These are phyloP conservation scores for Alviniconcha strummeri DNA, from an alignment of 2,888 invertebrate genomes.

Conservation along the genomic window DNA sequence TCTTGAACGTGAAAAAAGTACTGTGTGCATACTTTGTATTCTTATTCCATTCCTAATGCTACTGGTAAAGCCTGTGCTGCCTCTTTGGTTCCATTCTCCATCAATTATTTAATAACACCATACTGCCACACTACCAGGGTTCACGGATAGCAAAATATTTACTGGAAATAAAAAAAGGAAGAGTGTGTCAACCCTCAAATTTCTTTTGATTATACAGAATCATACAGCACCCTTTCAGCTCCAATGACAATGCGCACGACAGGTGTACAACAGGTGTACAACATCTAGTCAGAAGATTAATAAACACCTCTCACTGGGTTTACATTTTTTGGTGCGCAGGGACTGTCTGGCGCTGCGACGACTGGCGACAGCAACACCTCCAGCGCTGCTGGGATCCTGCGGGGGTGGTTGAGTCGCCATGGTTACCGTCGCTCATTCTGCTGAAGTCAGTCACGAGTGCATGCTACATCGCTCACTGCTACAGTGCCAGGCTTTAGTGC, in stretches of 20 bases:
- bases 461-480: neutral
- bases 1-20: too few species aligned
- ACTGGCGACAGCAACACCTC: slow-evolving; percentile 34
- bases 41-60: too few species aligned
- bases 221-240: too few species aligned
- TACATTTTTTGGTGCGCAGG: slow-evolving; percentile 51
- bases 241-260: neutral
- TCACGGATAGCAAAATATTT: too few species aligned
- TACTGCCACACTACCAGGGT: too few species aligned
- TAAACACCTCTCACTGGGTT: slow-evolving; percentile 26
- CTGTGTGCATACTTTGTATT: too few species aligned
- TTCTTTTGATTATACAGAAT: too few species aligned
- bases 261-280: slow-evolving; percentile 3
- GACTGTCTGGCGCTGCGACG: slow-evolving; percentile 60
- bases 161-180: too few species aligned
- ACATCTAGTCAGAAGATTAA: slow-evolving; percentile 18
- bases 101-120: too few species aligned
- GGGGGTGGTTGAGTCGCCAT: slow-evolving; percentile 31
- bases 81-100: too few species aligned
- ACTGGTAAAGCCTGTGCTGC: too few species aligned
- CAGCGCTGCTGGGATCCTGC: slow-evolving; percentile 31
- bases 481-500: neutral
- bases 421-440: slow-evolving; percentile 20
- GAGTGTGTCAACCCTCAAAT: too few species aligned
- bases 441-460: neutral